phyloP scores from a whole-genome alignment of 2,888 invertebrate species.

The Chromoteleia sp. region DNA sequence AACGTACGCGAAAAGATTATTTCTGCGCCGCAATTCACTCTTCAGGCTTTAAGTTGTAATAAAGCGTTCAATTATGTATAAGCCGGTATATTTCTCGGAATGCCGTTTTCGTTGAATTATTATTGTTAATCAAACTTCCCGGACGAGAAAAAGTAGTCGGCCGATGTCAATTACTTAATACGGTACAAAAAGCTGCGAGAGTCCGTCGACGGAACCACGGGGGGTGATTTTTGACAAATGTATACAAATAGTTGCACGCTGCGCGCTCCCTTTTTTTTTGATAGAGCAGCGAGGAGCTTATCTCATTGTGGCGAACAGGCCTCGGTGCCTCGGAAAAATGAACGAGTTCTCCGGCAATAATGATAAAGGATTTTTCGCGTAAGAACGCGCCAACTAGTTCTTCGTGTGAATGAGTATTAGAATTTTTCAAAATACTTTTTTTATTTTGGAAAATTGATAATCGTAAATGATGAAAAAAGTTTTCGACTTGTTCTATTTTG shows the following conservation, averaged over 20 bases:
- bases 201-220: conserved; percentile 7
- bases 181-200: conserved; percentile 3
- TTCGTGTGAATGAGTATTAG: too few species aligned
- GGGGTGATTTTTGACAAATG: conserved; percentile 50
- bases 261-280: too few species aligned
- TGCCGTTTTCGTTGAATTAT: not conserved
- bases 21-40: conserved; percentile 20
- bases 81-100: not conserved
- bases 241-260: conserved; percentile 36
- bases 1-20: conserved; percentile 7
- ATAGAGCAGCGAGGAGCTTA: too few species aligned
- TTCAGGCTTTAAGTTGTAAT: not conserved
- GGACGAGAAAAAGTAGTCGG: not conserved
- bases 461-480: too few species aligned
- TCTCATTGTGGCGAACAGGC: too few species aligned
- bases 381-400: too few species aligned
- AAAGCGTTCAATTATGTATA: conserved; percentile 23
- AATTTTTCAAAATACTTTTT: too few species aligned
- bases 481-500: too few species aligned
- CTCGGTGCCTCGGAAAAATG: too few species aligned
- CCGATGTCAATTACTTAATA: conserved; percentile 37
- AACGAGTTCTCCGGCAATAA: too few species aligned
- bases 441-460: too few species aligned
- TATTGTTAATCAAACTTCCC: conserved; percentile 11
- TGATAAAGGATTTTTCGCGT: too few species aligned